A percentile compares a stretch with the other conserved stretches of the same genome.
phyloP scores from a whole-genome alignment of 2,888 invertebrate genomes.

The Mechanitis mazaeus region DNA sequence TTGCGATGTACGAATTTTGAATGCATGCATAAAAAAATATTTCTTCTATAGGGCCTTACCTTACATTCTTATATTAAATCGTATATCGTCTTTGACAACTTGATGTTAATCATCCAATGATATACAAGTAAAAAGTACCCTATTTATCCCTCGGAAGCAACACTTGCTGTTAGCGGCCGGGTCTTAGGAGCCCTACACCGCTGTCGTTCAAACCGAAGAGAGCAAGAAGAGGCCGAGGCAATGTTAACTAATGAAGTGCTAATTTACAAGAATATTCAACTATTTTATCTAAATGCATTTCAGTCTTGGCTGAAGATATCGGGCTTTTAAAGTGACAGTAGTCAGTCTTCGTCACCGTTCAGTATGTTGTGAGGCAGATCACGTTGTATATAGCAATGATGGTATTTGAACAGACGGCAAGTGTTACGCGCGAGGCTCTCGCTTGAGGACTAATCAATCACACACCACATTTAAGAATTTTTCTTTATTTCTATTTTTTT shows the following conservation, averaged over 20 bases:
- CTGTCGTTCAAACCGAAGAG: slow-evolving; percentile 66
- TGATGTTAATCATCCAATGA: slow-evolving; percentile 57
- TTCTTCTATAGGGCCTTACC: slow-evolving; percentile 74
- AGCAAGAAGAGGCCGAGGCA: slow-evolving; percentile 60
- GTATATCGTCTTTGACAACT: slow-evolving; percentile 73
- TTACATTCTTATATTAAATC: slow-evolving; percentile 72
- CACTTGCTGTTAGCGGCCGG: slow-evolving; percentile 44
- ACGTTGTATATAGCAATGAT: slow-evolving; percentile 4
- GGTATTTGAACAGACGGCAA: slow-evolving; percentile 62
- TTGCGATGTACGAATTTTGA: slow-evolving; percentile 64
- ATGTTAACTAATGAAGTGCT: slow-evolving; percentile 16
- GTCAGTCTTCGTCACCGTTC: slow-evolving; percentile 56
- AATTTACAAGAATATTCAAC: slow-evolving; percentile 35
- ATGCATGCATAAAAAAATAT: slow-evolving; percentile 72
- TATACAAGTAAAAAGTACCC: slow-evolving; percentile 50
- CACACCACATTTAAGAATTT: slow-evolving; percentile 73
- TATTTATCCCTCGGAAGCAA: slow-evolving; percentile 46
- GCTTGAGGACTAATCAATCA: slow-evolving; percentile 66
- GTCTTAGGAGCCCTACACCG: slow-evolving; percentile 4
- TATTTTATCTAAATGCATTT: slow-evolving; percentile 64
- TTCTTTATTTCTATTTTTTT: slow-evolving; percentile 74
- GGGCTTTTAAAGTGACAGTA: slow-evolving; percentile 35
- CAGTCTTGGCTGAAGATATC: slow-evolving; percentile 40
- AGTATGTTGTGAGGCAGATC: slow-evolving; percentile 36
- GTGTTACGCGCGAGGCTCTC: slow-evolving; percentile 59